Evolutionary conservation across 2,888 invertebrate genomes (phyloP).

Genomic region (Perithous albicinctus): DNA sequence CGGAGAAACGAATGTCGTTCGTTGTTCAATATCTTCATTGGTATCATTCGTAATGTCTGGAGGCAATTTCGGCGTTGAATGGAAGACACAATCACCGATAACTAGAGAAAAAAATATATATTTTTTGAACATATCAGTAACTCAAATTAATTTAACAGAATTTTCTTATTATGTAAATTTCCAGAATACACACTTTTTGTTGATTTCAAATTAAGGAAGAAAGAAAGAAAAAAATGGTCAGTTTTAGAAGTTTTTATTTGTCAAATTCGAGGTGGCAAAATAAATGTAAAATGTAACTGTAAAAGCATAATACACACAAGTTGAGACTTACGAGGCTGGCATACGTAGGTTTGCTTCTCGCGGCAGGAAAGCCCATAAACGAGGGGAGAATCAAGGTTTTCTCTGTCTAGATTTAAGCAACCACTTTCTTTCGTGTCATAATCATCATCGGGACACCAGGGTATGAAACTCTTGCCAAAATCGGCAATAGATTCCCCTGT

Average conservation of each 20-base stretch:
- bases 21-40: neutral
- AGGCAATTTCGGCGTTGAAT: neutral
- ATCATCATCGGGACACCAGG: slow-evolving; percentile 69
- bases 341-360: slow-evolving; percentile 70
- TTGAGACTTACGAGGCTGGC: slow-evolving; percentile 70
- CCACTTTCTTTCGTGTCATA: slow-evolving; percentile 32
- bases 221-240: no score
- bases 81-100: slow-evolving; percentile 28
- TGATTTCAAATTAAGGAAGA: no score
- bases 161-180: no score
- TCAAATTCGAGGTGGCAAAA: neutral
- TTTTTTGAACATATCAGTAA: no score
- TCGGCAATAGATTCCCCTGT: slow-evolving; percentile 51
- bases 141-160: no score
- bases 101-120: slow-evolving; percentile 9
- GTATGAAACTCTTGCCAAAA: slow-evolving; percentile 60
- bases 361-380: slow-evolving; percentile 72
- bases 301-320: no score
- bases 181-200: no score
- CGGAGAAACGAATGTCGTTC: neutral
- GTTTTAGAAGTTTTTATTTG: no score
- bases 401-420: slow-evolving; percentile 74
- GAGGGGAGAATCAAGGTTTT: slow-evolving; percentile 68
- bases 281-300: no score
- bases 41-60: neutral